Evolutionary conservation across 2,113 vertebrate species (phyloP), one percentile per base, ranked within the genome.

Genomic region (Myxocyprinus asiaticus): DNA sequence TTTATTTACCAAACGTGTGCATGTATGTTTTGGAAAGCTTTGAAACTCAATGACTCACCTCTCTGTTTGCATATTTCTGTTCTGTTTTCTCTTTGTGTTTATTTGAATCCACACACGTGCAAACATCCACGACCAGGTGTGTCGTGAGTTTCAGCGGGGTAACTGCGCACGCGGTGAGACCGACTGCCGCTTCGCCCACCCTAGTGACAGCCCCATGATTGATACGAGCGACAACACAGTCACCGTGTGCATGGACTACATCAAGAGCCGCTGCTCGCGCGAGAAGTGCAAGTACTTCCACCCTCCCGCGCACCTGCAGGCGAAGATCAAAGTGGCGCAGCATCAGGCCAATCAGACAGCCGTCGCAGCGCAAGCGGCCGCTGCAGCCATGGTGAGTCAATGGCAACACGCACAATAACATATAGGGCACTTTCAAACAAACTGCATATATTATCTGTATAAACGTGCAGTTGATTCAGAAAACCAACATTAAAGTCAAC

Each of bases 211-310:
- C 93, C 96, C 97, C 86, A 98, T 98, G 97, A 96, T 99, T 84
- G 97, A 99, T 92, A 98, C 96, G 84, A 98, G 96, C 73, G 97
- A 99, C 94, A 99, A 99, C 94, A 98, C 95, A 58, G 97, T 98
- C 92, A 99, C 97, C 81, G 97, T 99, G 91, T 99, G 97, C 94
- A 99, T 99, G 97, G 97, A 99, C 95, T 98, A 96, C 93, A 98
- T 99, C 95, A 99, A 99, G 94, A 96, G 96, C 92, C 97, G 97
- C 93, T 99, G 97, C 94, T 97, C 96, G 89, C 96, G 97, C 87
- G 97, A 99, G 94, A 99, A 98, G 96, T 99, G 97, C 95, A 99
- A 99, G 92, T 99, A 99, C 94, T 99, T 99, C 94, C 97, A 99
- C 92, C 97, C 97, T 81, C 97, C 97, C 85, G 96, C 97, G 87